Conservation (phyloP, 1,140 invertebrate species). For the Heliconius congener region DNA sequence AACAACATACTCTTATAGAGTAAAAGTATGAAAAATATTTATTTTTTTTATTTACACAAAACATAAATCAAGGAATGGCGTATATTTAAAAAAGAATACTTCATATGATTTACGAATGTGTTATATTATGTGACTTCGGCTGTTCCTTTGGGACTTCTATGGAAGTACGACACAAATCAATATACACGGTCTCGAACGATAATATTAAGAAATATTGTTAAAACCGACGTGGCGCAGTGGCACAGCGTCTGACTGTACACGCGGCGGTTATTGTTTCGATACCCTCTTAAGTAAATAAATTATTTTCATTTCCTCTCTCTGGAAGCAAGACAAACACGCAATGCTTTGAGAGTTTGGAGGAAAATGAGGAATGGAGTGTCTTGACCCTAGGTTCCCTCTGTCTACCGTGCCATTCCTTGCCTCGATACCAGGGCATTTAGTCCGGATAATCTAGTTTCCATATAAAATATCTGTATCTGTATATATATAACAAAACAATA, state of each 20-base stretch:
- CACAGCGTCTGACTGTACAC: too few relatives aligned
- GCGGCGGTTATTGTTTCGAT: too few relatives aligned
- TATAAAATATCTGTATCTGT: background rate
- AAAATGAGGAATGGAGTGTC: background rate
- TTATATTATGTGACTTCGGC: slow-evolving; percentile 25
- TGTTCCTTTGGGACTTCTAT: slow-evolving; percentile 18
- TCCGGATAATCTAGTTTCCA: too few relatives aligned
- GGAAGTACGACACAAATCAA: slow-evolving; percentile 32
- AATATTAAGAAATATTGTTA: background rate
- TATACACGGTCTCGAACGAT: slow-evolving; percentile 4
- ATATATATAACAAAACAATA: background rate
- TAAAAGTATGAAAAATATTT: slow-evolving; percentile 7
- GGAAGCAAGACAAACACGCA: background rate
- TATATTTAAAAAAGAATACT: slow-evolving; percentile 33
- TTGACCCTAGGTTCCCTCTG: background rate
- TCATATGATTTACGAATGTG: slow-evolving; percentile 26
- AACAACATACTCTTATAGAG: background rate
- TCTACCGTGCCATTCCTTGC: background rate
- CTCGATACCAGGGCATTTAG: too few relatives aligned
- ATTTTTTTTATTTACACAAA: slow-evolving; percentile 7
- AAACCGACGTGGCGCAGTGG: too few relatives aligned
- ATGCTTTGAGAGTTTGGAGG: background rate
- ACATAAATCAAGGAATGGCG: slow-evolving; percentile 23
- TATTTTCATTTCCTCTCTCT: too few relatives aligned
- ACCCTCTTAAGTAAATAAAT: too few relatives aligned